Conservation (phyloP, 2,113 vertebrate species). For the Orientallactaga bullata region DNA sequence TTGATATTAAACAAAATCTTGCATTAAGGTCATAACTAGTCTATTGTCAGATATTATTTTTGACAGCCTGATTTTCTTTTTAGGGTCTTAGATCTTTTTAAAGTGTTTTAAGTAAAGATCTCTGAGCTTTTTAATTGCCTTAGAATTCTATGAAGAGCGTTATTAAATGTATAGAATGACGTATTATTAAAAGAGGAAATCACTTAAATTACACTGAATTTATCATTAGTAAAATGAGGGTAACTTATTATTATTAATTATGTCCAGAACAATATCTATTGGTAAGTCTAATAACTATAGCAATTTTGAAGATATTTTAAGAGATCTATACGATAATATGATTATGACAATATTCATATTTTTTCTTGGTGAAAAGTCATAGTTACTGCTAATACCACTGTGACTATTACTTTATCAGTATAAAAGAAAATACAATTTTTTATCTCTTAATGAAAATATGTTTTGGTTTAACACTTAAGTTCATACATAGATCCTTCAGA, state of each 20-base stretch:
- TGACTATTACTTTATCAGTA: constrained; percentile 16
- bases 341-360: constrained; percentile 4
- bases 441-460: background rate
- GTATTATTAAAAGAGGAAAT: background rate
- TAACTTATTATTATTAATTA: background rate
- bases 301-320: constrained; percentile 49
- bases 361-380: background rate
- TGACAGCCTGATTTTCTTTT: background rate
- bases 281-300: constrained; percentile 22
- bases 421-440: background rate
- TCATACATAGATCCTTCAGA: background rate
- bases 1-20: constrained; percentile 43
- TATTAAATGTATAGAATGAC: constrained; percentile 23
- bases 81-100: background rate
- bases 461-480: background rate
- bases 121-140: constrained; percentile 17
- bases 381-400: background rate
- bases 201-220: background rate
- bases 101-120: background rate
- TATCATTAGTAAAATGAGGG: background rate
- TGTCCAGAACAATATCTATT: background rate
- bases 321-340: background rate
- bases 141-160: constrained; percentile 15
- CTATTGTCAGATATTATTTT: background rate
- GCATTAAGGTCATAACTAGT: background rate